Base-by-base conservation (phyloP, 2,113 vertebrate species). In the Gobius niger region DNA sequence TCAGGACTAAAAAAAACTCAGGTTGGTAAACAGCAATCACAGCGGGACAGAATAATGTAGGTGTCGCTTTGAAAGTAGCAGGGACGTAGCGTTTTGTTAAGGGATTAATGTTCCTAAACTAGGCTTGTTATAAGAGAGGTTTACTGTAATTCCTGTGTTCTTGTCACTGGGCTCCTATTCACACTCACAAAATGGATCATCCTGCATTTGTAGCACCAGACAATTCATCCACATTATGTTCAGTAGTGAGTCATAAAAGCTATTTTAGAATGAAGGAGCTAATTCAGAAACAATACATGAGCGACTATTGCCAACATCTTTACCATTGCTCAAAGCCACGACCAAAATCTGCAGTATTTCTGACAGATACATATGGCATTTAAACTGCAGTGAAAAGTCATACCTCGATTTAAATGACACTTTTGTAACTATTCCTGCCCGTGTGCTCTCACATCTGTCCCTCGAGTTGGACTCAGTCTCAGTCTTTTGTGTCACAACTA, bases 381-480 rank as follows among this genome's bases (percentile, higher is more conserved):
- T 34, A 34, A 34, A 34, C 5, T 34, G 24, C 2, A 4, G 24
- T 34, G 24, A 34, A 34, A 34, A 34, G 2, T 34, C 24, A 34
- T 34, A 34, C 24, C 24, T 34, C 24, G 5, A 4, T 60, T 4
- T 47, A 14, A 62, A 7, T 9, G 46, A 19, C 8, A 13, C 6
- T 18, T 65, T 40, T 9, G 61, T 65, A 49, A 15, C 19, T 24
- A 1, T 53, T 44, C 40, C 19, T 2, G 13, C 7, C 40, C 9
- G 34, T 2, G 46, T 61, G 42, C 42, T 73, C 53, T 42, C 63
- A 34, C 24, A 34, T 34, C 24, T 34, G 54, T 77, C 52, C 47
- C 67, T 63, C 44, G 47, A 41, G 18, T 47, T 13, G 3, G 51
- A 24, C 51, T n/a, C 16, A 12, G 40, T 47, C 64, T 34, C 54